Base-by-base conservation (phyloP, 1,140 invertebrate genomes). In the Spodoptera frugiperda region DNA sequence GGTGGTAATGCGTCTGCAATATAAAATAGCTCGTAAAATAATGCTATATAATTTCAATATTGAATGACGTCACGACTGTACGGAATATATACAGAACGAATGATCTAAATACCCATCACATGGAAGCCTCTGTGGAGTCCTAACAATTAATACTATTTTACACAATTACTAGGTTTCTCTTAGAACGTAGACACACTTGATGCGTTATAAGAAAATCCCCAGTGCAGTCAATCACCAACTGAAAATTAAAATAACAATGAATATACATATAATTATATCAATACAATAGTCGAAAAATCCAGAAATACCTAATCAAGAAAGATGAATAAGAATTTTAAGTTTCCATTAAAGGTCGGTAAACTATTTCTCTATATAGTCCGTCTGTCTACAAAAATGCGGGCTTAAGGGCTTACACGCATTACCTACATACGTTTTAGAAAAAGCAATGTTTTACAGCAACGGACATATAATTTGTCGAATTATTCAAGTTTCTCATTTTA, bases 181-280 rank as follows among this genome's bases (percentile, higher is more conserved):
- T 71, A 71, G 49, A 71, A 59, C 51, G 53, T 59, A 72, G 53
- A 55, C 70, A 19, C 30, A 46, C 14, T 63, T 21, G 53, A 72
- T 72, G 70, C 54, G 44, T 59, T 72, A 46, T 72, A 57, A 72
- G 70, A 72, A 72, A 72, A 59, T 9, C 54, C 59, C 53, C 17
- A 73, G 55, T 55, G 17, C n/a, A 48, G 44, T 12, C 70, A 73
- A 59, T 73, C 71, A 73, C 55, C 71, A 73, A 73, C 71, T 73
- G 71, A 21, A 61, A 4, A 55, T 21, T 8, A 61, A 61, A 72
- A 59, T 11, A 46, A 57, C 15, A 46, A 54, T 54, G 19, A 55
- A 3, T 25, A 63, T 10, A 33, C 33, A 39, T 6, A 39, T n/a
- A 39, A 39, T 39, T 9, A 39, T 39, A 6, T 39, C 6, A 9